Percentiles rank a stretch among this genome's conserved stretches.
Evolutionary conservation across 1,140 invertebrate species (phyloP).

Genomic region (Littorina saxatilis): DNA sequence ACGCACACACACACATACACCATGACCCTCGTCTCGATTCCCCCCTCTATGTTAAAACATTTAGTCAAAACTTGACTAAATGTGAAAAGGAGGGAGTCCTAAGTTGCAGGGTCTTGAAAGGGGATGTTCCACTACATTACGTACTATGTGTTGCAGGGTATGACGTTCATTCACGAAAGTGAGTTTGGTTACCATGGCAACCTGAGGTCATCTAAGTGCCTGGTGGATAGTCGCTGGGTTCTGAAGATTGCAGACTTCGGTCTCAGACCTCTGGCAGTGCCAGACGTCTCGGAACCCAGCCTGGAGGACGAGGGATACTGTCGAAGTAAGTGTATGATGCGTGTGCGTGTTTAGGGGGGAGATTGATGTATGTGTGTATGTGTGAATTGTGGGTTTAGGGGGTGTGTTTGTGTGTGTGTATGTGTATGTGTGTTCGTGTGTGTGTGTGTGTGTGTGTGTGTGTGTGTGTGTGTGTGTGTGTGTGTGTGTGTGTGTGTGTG

Average conservation of each 20-base stretch:
- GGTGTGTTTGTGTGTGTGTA: too few species aligned
- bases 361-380: constrained; percentile 11
- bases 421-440: too few species aligned
- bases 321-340: constrained; percentile 51
- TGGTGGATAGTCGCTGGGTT: constrained; percentile 96
- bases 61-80: too few species aligned
- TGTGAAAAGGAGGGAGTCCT: too few species aligned
- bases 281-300: constrained; percentile 75
- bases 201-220: constrained; percentile 95
- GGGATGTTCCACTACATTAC: too few species aligned
- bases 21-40: too few species aligned
- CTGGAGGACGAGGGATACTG: constrained; percentile 74
- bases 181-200: constrained; percentile 93
- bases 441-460: neutral
- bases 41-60: too few species aligned
- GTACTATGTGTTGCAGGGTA: constrained; percentile 88
- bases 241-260: constrained; percentile 96
- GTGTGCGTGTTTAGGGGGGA: too few species aligned
- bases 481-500: neutral
- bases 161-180: constrained; percentile 95
- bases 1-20: too few species aligned
- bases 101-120: too few species aligned
- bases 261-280: constrained; percentile 84
- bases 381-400: neutral
- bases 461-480: neutral